Base-by-base conservation (phyloP, 2,113 vertebrate species). In the Antennarius striatus region DNA sequence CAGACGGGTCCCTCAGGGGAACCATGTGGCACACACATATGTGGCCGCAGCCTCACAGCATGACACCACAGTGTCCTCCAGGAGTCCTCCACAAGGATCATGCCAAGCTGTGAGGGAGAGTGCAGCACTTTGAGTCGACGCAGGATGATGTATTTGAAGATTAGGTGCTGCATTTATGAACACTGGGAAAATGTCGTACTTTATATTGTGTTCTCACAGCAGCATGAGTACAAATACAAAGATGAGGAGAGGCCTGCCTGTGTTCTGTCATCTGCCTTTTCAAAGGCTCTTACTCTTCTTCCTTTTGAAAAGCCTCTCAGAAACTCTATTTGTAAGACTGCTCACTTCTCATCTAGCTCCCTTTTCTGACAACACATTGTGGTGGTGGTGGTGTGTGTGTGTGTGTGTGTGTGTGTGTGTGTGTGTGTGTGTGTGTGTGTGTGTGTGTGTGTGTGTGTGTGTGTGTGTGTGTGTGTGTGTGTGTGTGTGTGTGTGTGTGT, bases 21-120 rank as follows among this genome's bases (percentile, higher is more conserved):
- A 75, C 81, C 87, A 85, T 90, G 87, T 90, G 87, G 81, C 79
- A 81, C 81, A 75, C 89, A 84, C 89, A 88, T 85, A 89, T 90
- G 89, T 88, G 89, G 82, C 86, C 79, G 68, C 86, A 78, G 82
- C 75, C 76, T 75, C 81, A 43, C 89, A 82, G 86, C 83, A 71
- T 74, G 86, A 86, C 66, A 72, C 84, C 55, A 30, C 16, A 4
- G 60, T 74, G 89, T 88, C 89, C 87, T 89, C 89, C 84, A 89
- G 76, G 77, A 88, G 87, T 88, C 89, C 87, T 90, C 85, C 75
- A 77, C 45, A 0, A 75, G 75, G 81, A 84, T 86, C 81, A 80
- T 30, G 71, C 52, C 68, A 79, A 61, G 53, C 74, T 71, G 75
- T 55, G 75, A 72, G 57, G 6, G 6, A 66, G 62, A 77, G 75